Conservation (phyloP, 2,797 vertebrate species). For the Falco columbarius region DNA sequence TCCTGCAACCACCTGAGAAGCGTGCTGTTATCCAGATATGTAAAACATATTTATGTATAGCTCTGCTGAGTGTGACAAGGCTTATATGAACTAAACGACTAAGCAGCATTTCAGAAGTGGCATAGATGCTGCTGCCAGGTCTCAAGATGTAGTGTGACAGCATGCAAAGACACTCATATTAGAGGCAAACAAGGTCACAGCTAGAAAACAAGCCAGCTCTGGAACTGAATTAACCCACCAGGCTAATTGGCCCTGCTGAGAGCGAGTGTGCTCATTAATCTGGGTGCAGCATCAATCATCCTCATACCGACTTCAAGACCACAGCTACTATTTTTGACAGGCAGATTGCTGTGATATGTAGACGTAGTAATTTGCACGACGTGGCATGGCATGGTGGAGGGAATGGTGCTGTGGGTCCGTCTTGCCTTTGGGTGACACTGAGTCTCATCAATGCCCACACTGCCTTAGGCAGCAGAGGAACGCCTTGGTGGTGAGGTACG, state of each 20-base stretch:
- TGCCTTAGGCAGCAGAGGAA: background rate
- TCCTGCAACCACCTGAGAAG: conserved; percentile 34
- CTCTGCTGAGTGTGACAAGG: background rate
- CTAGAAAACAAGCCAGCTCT: background rate
- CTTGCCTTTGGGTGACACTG: background rate
- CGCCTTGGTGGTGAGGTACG: rapidly evolving
- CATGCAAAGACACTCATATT: background rate
- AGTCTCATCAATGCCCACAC: background rate
- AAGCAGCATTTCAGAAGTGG: background rate
- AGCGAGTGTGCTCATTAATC: background rate
- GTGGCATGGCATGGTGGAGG: background rate
- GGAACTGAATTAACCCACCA: background rate
- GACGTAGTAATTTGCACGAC: rapidly evolving
- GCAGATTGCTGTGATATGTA: background rate
- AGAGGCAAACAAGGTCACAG: conserved; percentile 28
- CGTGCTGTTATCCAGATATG: background rate
- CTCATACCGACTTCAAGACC: background rate
- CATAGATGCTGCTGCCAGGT: background rate
- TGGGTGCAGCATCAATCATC: background rate
- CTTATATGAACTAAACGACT: background rate
- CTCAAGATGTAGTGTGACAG: background rate
- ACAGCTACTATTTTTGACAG: background rate
- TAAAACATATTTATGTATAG: background rate
- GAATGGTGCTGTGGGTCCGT: rapidly evolving
- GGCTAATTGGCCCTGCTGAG: background rate